Base-by-base conservation (phyloP, 1,140 invertebrate genomes). In the Proctacanthus coquilletti region DNA sequence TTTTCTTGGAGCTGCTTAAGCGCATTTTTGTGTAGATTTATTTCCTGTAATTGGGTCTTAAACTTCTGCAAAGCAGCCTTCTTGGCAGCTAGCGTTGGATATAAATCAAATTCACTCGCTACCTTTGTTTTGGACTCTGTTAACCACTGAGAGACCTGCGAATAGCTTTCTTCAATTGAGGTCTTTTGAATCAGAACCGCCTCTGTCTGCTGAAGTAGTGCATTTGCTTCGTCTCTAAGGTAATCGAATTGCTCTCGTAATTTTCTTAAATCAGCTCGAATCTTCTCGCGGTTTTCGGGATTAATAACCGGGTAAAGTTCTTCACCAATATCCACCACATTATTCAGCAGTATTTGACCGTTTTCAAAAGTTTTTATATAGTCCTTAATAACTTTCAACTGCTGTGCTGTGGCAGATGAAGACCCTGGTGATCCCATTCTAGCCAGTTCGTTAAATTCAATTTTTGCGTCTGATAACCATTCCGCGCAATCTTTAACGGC, bases 131-230 rank as follows among this genome's bases (percentile, higher is more conserved):
- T 72, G 1, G 72, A 69, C 42, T 88, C 82, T 21, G 69, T 65
- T 5, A 92, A 67, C 79, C 86, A 92, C 49, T 78, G 74, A 44
- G 76, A 74, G 4, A 83, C 73, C 63, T 89, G 83, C 35, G 72
- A 73, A 45, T 82, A 82, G 43, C 82, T 89, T 49, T 92, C 87
- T 51, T 93, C 85, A 52, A 92, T 87, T 1, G 84, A 88, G 5
- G 84, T 84, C 52, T 84, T 71, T 46, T 91, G 81, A 51, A 89
- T 80, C 25, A 89, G 73, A 18, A 83, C 76, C 15, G 74, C 81
- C 64, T 92, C 86, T 23, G 91, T 75, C 46, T 77, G 75, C 56
- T 92, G 91, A 41, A 87, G 75, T 5, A 89, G 72, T 3, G 74
- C 72, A 59, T 84, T 91, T 0, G 86, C 72, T 51, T 78, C 76